Evolutionary conservation across 2,888 invertebrate species (phyloP).

Genomic region (Globia sparganii): DNA sequence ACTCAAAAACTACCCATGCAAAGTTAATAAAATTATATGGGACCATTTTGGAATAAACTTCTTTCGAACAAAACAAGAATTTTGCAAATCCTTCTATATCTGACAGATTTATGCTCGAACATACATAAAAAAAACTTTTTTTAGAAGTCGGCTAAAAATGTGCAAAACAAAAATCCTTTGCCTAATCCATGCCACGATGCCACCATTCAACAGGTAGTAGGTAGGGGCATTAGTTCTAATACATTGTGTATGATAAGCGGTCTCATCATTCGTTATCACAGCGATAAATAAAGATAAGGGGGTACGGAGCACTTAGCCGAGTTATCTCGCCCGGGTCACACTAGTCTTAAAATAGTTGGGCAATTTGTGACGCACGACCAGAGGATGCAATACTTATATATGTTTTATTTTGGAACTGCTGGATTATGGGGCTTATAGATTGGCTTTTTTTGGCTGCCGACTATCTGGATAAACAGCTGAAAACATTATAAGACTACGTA

Average conservation of each 20-base stretch:
- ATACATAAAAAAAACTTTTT: no score
- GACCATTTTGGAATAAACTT: no score
- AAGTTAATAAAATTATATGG: no score
- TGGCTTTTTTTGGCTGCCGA: conserved; percentile 4
- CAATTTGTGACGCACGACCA: conserved; percentile 70
- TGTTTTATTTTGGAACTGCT: conserved; percentile 48
- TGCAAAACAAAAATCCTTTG: conserved; percentile 18
- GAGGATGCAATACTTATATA: conserved; percentile 53
- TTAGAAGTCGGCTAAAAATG: no score
- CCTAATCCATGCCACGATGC: conserved; percentile 22
- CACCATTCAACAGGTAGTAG: conserved; percentile 58
- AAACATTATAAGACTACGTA: background rate
- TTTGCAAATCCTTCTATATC: no score
- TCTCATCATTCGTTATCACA: conserved; percentile 77
- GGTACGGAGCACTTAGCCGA: conserved; percentile 78
- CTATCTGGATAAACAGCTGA: background rate
- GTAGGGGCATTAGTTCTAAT: conserved; percentile 69
- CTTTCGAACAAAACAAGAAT: no score
- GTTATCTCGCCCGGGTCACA: conserved; percentile 81
- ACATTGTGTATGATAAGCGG: conserved; percentile 75
- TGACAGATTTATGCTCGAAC: no score
- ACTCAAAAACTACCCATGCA: no score
- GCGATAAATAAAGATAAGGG: conserved; percentile 81
- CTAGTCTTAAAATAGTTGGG: conserved; percentile 79
- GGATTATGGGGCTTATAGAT: conserved; percentile 42